These are phyloP conservation scores for Leptodirus hochenwartii DNA, from an alignment of 2,888 invertebrate species.

Conservation along the genomic window DNA sequence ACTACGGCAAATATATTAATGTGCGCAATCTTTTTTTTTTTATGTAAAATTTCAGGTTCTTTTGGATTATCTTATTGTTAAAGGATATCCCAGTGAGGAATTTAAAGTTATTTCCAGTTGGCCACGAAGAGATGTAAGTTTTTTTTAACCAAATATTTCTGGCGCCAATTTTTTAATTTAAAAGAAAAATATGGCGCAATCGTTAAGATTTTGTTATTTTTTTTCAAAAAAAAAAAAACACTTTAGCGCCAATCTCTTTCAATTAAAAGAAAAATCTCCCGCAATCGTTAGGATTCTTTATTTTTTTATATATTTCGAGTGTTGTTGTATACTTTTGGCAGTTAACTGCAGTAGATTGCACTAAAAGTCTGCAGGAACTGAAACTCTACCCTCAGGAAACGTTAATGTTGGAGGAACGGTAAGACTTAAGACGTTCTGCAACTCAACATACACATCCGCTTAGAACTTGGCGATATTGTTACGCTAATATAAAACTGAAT, in stretches of 20 bases:
- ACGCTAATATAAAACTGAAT: too few relatives aligned
- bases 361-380: slow-evolving; percentile 58
- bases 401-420: slow-evolving; percentile 85
- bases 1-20: slow-evolving; percentile 2
- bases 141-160: slow-evolving; percentile 7
- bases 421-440: too few relatives aligned
- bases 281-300: background rate
- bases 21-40: slow-evolving; percentile 4
- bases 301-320: slow-evolving; percentile 4
- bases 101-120: slow-evolving; percentile 86
- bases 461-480: too few relatives aligned
- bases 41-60: slow-evolving; percentile 37
- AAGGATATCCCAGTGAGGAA: slow-evolving; percentile 73
- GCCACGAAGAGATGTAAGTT: slow-evolving; percentile 88
- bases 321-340: slow-evolving; percentile 25
- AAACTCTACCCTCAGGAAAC: slow-evolving; percentile 90
- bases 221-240: slow-evolving; percentile 1
- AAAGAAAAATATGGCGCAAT: too few relatives aligned
- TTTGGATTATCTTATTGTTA: slow-evolving; percentile 71
- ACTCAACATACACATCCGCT: too few relatives aligned
- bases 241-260: background rate
- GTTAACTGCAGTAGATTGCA: slow-evolving; percentile 61
- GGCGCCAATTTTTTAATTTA: background rate
- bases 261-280: slow-evolving; percentile 2
- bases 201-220: too few relatives aligned